A percentile compares a stretch with the other conserved stretches of the same genome.
These are phyloP conservation scores for Rhinolophus ferrumequinum DNA, from an alignment of 2,113 vertebrate species.

Conservation along the genomic window DNA sequence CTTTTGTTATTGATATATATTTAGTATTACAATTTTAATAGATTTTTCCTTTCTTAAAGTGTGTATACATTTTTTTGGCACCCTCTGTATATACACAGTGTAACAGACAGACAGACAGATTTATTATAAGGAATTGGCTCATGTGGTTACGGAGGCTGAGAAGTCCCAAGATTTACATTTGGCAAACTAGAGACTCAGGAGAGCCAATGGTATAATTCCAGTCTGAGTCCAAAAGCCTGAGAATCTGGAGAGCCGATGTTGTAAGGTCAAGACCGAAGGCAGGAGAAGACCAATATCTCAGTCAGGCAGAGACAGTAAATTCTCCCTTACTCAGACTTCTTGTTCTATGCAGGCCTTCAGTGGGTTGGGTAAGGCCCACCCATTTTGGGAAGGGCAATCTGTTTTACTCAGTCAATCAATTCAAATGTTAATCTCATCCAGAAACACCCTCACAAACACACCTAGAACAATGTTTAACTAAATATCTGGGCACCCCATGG, in stretches of 20 bases:
- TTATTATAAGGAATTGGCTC: neutral
- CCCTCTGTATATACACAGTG: neutral
- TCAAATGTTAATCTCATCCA: neutral
- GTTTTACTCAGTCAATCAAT: neutral
- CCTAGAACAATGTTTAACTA: neutral
- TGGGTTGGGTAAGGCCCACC: neutral
- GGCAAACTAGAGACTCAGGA: neutral
- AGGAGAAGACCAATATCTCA: neutral
- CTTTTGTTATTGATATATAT: too few relatives aligned
- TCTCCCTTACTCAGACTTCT: neutral
- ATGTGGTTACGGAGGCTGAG: neutral
- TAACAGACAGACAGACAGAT: neutral
- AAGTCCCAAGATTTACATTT: neutral
- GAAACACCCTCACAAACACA: neutral
- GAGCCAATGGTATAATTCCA: neutral
- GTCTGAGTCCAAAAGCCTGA: neutral
- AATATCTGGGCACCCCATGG: neutral
- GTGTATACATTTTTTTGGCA: neutral
- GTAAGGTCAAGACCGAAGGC: neutral
- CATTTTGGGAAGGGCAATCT: neutral
- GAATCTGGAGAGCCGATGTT: neutral
- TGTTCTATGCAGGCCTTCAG: neutral
- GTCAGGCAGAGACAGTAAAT: neutral
- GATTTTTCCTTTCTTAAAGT: too few relatives aligned
- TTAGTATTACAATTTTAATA: too few relatives aligned